These are phyloP conservation scores for Sycophila sp. DNA, from an alignment of 1,140 invertebrate species.

Conservation along the genomic window DNA sequence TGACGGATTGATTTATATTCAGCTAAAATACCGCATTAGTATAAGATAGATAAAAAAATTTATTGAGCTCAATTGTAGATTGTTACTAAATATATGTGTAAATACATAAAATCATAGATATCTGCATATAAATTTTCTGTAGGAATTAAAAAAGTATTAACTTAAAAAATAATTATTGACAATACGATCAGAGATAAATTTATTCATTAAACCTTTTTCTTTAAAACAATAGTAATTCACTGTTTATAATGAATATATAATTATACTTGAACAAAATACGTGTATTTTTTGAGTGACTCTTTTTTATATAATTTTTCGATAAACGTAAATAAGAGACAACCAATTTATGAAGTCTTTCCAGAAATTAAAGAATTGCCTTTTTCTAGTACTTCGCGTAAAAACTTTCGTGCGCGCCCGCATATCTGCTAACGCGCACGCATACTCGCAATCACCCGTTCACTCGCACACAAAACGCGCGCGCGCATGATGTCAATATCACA, in stretches of 20 bases:
- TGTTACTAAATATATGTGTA: slow-evolving; percentile 7
- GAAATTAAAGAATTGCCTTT: slow-evolving; percentile 26
- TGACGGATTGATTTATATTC: slow-evolving; percentile 13
- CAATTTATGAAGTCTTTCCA: slow-evolving; percentile 2
- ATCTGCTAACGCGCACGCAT: too few species aligned
- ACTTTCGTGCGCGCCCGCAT: too few species aligned
- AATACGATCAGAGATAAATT: too few species aligned
- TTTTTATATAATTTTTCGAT: too few species aligned
- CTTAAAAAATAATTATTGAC: too few species aligned
- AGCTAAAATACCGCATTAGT: slow-evolving; percentile 8
- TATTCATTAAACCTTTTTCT: background rate
- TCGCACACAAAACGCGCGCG: too few species aligned
- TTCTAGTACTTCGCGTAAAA: slow-evolving; percentile 14
- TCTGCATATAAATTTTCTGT: background rate
- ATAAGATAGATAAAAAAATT: background rate
- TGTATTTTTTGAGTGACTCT: too few species aligned
- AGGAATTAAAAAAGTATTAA: background rate
- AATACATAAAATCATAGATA: background rate
- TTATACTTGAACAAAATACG: too few species aligned
- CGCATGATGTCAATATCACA: too few species aligned
- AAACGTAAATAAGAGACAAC: slow-evolving; percentile 2
- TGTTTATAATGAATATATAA: too few species aligned
- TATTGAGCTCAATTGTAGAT: background rate
- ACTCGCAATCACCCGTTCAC: too few species aligned
- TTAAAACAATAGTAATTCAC: background rate